Evolutionary conservation across 2,888 invertebrate species (phyloP).

Genomic region (Cephus runcator): DNA sequence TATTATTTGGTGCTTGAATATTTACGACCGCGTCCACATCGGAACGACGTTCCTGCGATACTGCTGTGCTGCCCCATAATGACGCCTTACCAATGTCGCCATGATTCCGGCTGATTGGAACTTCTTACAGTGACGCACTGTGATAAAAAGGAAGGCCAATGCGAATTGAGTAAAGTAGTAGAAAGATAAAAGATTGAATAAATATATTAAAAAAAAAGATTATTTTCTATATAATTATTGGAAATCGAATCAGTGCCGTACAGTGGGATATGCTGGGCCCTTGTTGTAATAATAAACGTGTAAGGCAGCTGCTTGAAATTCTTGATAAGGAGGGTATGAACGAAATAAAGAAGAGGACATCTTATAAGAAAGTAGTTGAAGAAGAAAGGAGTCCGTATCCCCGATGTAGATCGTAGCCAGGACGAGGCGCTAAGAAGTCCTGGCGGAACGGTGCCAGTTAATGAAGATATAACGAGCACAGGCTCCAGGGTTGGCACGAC

Average conservation of each 20-base stretch:
- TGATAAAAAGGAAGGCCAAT: not conserved
- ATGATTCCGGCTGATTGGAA: constrained; percentile 36
- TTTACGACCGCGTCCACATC: constrained; percentile 57
- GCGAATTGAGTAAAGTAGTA: not conserved
- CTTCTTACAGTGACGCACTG: not conserved
- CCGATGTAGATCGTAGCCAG: not conserved
- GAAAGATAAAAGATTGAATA: no score
- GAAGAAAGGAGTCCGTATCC: not conserved
- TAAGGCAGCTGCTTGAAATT: not conserved
- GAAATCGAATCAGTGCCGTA: not conserved
- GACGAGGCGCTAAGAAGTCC: constrained; percentile 43
- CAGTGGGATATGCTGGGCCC: not conserved
- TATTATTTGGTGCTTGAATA: constrained; percentile 63
- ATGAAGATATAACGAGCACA: constrained; percentile 61
- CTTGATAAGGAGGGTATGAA: not conserved
- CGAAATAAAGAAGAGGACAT: not conserved
- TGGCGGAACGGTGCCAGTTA: constrained; percentile 40
- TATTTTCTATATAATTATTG: not conserved
- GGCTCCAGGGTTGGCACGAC: constrained; percentile 46
- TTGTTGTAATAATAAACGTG: not conserved
- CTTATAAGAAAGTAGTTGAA: not conserved
- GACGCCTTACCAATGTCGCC: constrained; percentile 56
- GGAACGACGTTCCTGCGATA: constrained; percentile 10
- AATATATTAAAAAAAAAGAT: not conserved
- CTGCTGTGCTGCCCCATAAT: constrained; percentile 54